A percentile compares a stretch with the other conserved stretches of the same genome.
phyloP scores from a whole-genome alignment of 2,888 invertebrate genomes.

The Orchestes rusci region DNA sequence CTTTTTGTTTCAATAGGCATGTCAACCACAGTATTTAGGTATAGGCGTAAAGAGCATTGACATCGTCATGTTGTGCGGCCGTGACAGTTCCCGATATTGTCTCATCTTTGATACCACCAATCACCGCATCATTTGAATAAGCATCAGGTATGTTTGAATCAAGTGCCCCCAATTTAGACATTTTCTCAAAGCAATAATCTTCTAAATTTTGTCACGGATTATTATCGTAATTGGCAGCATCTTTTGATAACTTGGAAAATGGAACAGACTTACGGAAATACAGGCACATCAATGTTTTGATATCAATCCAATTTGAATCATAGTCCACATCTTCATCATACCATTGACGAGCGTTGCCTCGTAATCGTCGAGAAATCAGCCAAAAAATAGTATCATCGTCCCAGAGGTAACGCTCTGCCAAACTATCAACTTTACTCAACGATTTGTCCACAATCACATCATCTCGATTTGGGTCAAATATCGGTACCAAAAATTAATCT shows the following conservation, averaged over 20 bases:
- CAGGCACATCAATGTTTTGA: slow-evolving; percentile 8
- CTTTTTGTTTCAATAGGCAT: neutral
- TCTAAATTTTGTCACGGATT: slow-evolving; percentile 2
- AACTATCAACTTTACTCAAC: neutral
- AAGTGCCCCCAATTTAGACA: slow-evolving; percentile 11
- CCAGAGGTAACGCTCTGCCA: slow-evolving; percentile 1
- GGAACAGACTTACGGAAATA: slow-evolving; percentile 15
- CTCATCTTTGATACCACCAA: slow-evolving; percentile 23
- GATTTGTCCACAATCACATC: neutral
- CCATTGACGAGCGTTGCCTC: slow-evolving; percentile 16
- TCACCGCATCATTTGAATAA: slow-evolving; percentile 21
- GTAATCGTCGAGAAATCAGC: slow-evolving; percentile 6
- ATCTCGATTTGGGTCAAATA: too few relatives aligned
- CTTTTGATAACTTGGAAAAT: slow-evolving; percentile 18
- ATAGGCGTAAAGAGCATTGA: slow-evolving; percentile 19
- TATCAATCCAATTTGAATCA: slow-evolving; percentile 11
- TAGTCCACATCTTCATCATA: slow-evolving; percentile 11
- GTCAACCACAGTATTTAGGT: slow-evolving; percentile 10
- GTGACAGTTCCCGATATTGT: slow-evolving; percentile 16
- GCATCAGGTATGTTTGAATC: neutral
- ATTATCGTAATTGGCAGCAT: slow-evolving; percentile 20
- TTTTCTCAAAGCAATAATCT: slow-evolving; percentile 26
- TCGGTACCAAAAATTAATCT: too few relatives aligned
- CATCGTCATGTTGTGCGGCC: slow-evolving; percentile 13
- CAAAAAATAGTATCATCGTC: slow-evolving; percentile 6